Evolutionary conservation across 2,888 invertebrate genomes (phyloP), one percentile per base, ranked within the genome.

Genomic region (Philaethria dido): DNA sequence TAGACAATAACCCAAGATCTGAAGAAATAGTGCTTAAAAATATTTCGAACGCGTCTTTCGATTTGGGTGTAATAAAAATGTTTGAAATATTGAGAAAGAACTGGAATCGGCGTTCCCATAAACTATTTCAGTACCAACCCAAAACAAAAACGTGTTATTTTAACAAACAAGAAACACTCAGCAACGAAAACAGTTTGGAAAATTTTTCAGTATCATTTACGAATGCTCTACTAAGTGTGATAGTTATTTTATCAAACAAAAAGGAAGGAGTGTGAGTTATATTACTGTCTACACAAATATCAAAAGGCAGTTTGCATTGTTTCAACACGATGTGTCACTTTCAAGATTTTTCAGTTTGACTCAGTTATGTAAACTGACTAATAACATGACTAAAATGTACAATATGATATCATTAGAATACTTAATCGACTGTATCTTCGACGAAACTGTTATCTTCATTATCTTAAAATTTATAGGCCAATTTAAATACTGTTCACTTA

Each of bases 351-450:
- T 80, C 74, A 74, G 78, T 64, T 73, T 89, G 89, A 89, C 74
- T 89, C 89, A 90, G 78, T 83, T 78, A 74, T 81, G 78, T 79
- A 80, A 81, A 85, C 81, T 81, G 81, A 84, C 77, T 83, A 84
- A 83, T 70, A 72, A 72, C 57, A 74, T 82, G 83, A 84, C 78
- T 80, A 78, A 79, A 75, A 76, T 74, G 72, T 72, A 80, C 75
- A 79, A 67, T 78, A 76, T 88, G 89, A 90, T 87, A 81, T 88
- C 86, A 89, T 77, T 78, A 73, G 70, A 74, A 78, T 74, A 76
- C 72, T 76, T 77, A 79, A 84, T 84, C 78, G 80, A 79, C 77
- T 73, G 75, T 77, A 71, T 77, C 75, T 80, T 80, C 82, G 83
- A 85, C 85, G 81, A 85, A 83, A 79, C 71, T 77, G 75, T 82